Percentiles rank a stretch among this genome's conserved stretches.
Evolutionary conservation across 2,113 vertebrate genomes (phyloP).

Genomic region (Phyllostomus discolor): DNA sequence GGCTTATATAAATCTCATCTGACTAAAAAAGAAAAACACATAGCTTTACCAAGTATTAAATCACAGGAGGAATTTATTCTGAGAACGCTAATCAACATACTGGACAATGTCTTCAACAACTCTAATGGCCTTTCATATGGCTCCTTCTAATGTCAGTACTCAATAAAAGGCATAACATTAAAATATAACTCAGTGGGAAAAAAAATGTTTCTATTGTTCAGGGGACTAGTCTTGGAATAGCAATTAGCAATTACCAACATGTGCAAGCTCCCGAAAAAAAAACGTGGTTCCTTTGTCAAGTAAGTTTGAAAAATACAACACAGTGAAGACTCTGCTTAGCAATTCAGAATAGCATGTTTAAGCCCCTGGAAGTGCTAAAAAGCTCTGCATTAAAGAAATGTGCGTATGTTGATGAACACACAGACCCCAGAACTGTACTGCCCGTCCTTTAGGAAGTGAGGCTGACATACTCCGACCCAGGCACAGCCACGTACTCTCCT

Average conservation of each 20-base stretch:
- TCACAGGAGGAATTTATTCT: not conserved
- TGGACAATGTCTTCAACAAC: not conserved
- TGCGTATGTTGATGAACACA: not conserved
- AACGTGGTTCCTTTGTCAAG: not conserved
- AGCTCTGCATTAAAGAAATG: not conserved
- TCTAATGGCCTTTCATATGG: not conserved
- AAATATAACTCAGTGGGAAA: not conserved
- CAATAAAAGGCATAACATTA: not conserved
- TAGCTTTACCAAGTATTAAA: slow-evolving; percentile 26
- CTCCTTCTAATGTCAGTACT: not conserved
- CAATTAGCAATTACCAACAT: not conserved
- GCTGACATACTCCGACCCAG: not conserved
- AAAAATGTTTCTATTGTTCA: not conserved
- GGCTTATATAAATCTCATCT: not conserved
- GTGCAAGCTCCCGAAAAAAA: not conserved
- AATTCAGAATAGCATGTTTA: not conserved
- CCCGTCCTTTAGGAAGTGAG: not conserved
- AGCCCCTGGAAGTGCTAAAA: not conserved
- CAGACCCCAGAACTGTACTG: not conserved
- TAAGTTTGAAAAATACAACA: not conserved
- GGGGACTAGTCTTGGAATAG: not conserved
- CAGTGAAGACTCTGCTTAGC: not conserved
- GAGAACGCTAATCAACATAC: not conserved
- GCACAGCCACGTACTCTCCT: not conserved
- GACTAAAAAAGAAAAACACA: slow-evolving; percentile 25